These are phyloP conservation scores for Coenobita brevimanus DNA, from an alignment of 1,140 invertebrate species.

Conservation along the genomic window DNA sequence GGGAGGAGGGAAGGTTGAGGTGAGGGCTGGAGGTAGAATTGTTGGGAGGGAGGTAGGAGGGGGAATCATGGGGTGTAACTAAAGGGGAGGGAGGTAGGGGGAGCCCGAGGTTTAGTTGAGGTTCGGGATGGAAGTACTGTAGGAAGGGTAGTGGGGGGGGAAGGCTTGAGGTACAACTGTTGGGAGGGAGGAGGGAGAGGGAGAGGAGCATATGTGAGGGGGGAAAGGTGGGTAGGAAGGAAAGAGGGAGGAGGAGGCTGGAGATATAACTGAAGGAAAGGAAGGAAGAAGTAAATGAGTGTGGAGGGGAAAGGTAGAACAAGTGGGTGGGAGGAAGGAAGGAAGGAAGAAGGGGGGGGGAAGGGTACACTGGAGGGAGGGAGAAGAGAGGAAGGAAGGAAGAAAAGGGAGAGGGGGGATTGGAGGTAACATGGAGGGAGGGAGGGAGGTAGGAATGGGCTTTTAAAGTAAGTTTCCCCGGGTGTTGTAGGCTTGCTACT, in stretches of 20 bases:
- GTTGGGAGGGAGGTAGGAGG: neutral
- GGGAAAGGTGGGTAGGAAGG: neutral
- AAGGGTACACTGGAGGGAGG: no score
- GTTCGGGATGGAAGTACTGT: neutral
- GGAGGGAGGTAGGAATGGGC: no score
- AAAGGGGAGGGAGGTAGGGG: neutral
- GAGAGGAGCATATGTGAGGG: neutral
- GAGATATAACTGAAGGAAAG: no score
- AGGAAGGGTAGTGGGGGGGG: no score
- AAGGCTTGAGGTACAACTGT: no score
- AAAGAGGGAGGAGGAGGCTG: neutral
- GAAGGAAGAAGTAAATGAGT: no score
- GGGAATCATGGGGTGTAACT: neutral
- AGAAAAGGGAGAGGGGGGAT: no score
- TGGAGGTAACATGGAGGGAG: no score
- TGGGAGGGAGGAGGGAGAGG: neutral
- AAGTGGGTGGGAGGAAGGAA: neutral
- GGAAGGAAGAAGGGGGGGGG: neutral
- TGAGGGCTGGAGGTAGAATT: neutral
- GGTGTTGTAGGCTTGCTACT: no score
- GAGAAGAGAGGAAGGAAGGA: no score
- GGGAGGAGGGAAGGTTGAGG: neutral
- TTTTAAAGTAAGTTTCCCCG: no score
- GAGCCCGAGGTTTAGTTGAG: neutral
- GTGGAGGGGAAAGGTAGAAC: neutral